Percentiles rank a stretch among this genome's conserved stretches.
Conservation (phyloP, 2,113 vertebrate genomes). For the Periophthalmodon schlosseri region DNA sequence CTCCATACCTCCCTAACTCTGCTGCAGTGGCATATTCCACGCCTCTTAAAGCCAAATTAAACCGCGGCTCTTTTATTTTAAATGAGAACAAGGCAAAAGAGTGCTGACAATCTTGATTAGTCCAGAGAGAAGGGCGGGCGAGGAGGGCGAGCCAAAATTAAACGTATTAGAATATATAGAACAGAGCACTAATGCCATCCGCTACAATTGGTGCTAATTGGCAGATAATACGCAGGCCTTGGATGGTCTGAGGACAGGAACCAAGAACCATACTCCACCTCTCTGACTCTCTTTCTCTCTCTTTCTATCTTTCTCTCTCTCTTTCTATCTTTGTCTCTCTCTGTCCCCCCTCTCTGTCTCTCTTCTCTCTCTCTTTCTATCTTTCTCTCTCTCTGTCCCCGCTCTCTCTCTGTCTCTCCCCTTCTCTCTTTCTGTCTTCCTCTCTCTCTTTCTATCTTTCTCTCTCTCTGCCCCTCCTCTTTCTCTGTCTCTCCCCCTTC, state of each 20-base stretch:
- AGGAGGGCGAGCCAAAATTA: conserved; percentile 68
- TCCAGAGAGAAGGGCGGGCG: conserved; percentile 53
- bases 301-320: too few species aligned
- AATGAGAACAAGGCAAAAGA: conserved; percentile 77
- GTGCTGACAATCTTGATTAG: conserved; percentile 78
- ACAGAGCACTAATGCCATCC: conserved; percentile 78
- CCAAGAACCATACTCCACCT: conserved; percentile 42
- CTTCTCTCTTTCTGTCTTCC: too few species aligned
- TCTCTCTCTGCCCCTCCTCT: too few species aligned
- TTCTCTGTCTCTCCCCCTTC: too few species aligned
- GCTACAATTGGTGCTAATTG: conserved; percentile 83
- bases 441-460: too few species aligned
- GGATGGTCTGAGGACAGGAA: conserved; percentile 68
- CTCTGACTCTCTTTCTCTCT: too few species aligned
- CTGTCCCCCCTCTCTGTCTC: too few species aligned
- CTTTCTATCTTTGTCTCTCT: too few species aligned
- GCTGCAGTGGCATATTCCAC: conserved; percentile 76
- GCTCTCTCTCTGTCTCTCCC: too few species aligned
- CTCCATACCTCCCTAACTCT: conserved; percentile 63
- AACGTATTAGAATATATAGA: conserved; percentile 79
- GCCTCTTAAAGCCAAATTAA: conserved; percentile 81
- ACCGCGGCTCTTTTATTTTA: conserved; percentile 80
- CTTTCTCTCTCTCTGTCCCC: too few species aligned
- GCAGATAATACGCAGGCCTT: conserved; percentile 80
- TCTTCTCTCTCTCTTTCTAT: too few species aligned